Conservation (phyloP, 2,113 vertebrate species). For the Phainopepla nitens region DNA sequence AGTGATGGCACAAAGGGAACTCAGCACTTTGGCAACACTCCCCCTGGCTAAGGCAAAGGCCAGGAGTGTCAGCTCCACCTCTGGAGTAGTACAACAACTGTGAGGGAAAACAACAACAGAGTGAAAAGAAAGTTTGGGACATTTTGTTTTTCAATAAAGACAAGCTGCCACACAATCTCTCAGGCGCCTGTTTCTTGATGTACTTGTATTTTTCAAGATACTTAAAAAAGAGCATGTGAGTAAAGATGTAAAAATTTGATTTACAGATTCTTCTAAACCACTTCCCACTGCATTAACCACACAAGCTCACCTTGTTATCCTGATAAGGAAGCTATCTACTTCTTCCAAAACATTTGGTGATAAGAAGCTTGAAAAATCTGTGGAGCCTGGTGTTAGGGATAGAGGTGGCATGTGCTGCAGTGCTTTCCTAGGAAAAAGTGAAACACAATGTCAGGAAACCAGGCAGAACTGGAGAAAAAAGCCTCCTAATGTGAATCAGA, state of each 20-base stretch:
- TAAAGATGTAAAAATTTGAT: neutral
- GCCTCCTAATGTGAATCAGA: neutral
- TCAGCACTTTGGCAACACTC: conserved; percentile 89
- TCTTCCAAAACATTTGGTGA: conserved; percentile 93
- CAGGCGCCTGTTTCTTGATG: neutral
- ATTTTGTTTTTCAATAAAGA: neutral
- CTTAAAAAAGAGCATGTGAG: neutral
- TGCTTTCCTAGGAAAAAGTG: conserved; percentile 80
- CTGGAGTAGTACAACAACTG: conserved; percentile 88
- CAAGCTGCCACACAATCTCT: neutral
- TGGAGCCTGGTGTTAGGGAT: conserved; percentile 86
- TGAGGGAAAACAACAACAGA: neutral
- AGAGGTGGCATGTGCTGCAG: conserved; percentile 94
- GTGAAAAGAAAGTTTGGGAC: neutral
- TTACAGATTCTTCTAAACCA: conserved; percentile 40
- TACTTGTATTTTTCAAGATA: neutral
- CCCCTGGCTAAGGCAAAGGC: conserved; percentile 94
- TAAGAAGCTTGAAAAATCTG: conserved; percentile 92
- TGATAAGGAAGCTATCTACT: conserved; percentile 94
- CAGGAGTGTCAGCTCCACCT: conserved; percentile 90
- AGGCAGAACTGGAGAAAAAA: neutral
- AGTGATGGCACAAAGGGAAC: conserved; percentile 84
- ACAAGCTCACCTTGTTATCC: conserved; percentile 83
- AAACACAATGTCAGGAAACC: neutral
- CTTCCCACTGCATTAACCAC: neutral